A percentile compares a stretch with the other conserved stretches of the same genome.
These are phyloP conservation scores for Pristionchus maxplancki DNA, from an alignment of 2,888 invertebrate genomes.

Conservation along the genomic window DNA sequence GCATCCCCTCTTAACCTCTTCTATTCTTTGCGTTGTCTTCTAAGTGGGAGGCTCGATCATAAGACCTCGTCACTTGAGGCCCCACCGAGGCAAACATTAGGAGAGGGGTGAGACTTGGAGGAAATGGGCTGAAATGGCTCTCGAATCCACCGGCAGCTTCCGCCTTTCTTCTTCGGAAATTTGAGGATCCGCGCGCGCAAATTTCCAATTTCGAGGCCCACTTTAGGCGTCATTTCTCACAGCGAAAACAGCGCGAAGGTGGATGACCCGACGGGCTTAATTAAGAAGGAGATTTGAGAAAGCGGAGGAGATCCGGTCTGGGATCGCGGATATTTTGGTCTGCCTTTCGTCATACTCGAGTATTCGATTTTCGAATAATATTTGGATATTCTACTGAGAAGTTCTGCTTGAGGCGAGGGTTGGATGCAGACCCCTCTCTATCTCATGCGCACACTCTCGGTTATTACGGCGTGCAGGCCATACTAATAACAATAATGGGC, in stretches of 20 bases:
- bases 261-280: background rate
- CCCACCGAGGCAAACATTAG: background rate
- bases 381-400: background rate
- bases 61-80: slow-evolving; percentile 1
- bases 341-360: background rate
- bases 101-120: background rate
- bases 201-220: background rate
- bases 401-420: background rate
- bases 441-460: background rate
- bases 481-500: slow-evolving; percentile 6
- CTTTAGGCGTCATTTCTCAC: background rate
- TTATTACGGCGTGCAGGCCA: background rate
- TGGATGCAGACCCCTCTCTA: background rate
- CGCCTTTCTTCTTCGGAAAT: background rate
- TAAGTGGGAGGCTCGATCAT: slow-evolving; percentile 13
- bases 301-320: background rate
- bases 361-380: background rate
- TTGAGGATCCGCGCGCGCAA: slow-evolving; percentile 9
- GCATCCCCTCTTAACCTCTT: too few relatives aligned
- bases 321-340: background rate
- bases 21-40: background rate
- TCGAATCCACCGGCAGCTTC: background rate
- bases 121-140: background rate
- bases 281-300: background rate
- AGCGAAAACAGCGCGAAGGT: background rate